Percentiles rank a stretch among this genome's conserved stretches.
Evolutionary conservation across 1,140 invertebrate genomes (phyloP).

Genomic region (Penaeus indicus): DNA sequence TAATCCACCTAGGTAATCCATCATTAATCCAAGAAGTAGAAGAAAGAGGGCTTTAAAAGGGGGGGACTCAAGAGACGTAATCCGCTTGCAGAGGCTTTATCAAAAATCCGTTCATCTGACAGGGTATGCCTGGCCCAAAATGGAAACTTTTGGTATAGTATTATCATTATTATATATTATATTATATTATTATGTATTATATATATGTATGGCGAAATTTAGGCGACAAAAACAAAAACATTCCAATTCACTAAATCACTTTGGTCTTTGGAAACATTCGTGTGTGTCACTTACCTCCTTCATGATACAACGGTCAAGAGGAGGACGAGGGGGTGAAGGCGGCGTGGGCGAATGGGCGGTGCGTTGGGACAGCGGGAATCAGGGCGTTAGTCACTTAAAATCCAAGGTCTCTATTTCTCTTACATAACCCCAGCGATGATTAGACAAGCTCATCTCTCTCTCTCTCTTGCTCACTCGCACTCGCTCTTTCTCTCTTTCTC

Average conservation of each 20-base stretch:
- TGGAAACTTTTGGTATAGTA: too few relatives aligned
- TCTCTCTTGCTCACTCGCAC: too few relatives aligned
- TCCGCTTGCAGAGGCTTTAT: conserved; percentile 33
- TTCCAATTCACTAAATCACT: conserved; percentile 15
- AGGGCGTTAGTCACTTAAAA: conserved; percentile 46
- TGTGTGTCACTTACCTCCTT: conserved; percentile 51
- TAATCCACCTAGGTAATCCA: conserved; percentile 48
- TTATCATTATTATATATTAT: too few relatives aligned
- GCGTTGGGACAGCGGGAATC: conserved; percentile 34
- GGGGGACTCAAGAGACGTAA: conserved; percentile 51
- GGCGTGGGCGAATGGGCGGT: conserved; percentile 1
- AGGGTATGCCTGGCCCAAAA: conserved; percentile 48
- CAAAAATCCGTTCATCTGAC: conserved; percentile 52
- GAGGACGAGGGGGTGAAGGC: conserved; percentile 33
- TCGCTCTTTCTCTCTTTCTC: background rate
- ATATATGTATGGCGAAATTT: conserved; percentile 24
- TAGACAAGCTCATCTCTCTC: background rate
- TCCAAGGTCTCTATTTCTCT: conserved; percentile 15
- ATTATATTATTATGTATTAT: too few relatives aligned
- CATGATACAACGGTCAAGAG: conserved; percentile 30
- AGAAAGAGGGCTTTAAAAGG: background rate
- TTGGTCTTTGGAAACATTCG: conserved; percentile 4
- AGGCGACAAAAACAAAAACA: conserved; percentile 49
- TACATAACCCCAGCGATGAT: conserved; percentile 31
- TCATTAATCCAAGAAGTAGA: conserved; percentile 30